A percentile compares a stretch with the other conserved stretches of the same genome.
phyloP scores from a whole-genome alignment of 2,797 vertebrate species.

The Girardinus metallicus region DNA sequence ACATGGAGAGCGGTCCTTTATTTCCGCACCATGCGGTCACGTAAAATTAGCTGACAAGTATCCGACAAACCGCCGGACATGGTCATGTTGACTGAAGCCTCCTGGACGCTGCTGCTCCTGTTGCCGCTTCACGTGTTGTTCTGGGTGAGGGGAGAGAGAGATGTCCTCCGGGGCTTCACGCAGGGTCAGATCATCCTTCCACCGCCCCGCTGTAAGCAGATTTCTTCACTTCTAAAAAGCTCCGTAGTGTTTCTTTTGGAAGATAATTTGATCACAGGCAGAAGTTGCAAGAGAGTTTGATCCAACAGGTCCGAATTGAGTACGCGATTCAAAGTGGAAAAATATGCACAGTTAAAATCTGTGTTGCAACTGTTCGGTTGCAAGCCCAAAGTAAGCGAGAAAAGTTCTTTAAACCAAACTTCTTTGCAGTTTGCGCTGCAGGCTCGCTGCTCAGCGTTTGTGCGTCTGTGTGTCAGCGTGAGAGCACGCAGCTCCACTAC shows the following conservation, averaged over 20 bases:
- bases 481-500: conserved; percentile 66
- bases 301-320: conserved; percentile 39
- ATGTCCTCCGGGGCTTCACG: conserved; percentile 41
- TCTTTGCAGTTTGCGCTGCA: conserved; percentile 12
- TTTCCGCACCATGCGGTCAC: conserved; percentile 55
- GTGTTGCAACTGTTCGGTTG: neutral
- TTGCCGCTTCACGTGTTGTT: conserved; percentile 45
- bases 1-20: conserved; percentile 36
- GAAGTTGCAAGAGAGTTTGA: conserved; percentile 11
- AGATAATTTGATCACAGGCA: neutral
- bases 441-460: conserved; percentile 16
- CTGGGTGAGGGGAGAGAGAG: conserved; percentile 21
- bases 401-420: conserved; percentile 10
- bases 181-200: conserved; percentile 55
- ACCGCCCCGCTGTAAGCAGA: neutral
- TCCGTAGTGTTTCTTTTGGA: neutral
- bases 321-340: conserved; percentile 18
- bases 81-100: conserved; percentile 60
- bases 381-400: neutral
- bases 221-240: conserved; percentile 8
- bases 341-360: neutral
- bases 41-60: conserved; percentile 56
- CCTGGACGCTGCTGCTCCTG: conserved; percentile 34
- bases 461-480: conserved; percentile 20
- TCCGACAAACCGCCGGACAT: conserved; percentile 62